phyloP scores from a whole-genome alignment of 2,113 vertebrate genomes.

The Trichechus manatus region DNA sequence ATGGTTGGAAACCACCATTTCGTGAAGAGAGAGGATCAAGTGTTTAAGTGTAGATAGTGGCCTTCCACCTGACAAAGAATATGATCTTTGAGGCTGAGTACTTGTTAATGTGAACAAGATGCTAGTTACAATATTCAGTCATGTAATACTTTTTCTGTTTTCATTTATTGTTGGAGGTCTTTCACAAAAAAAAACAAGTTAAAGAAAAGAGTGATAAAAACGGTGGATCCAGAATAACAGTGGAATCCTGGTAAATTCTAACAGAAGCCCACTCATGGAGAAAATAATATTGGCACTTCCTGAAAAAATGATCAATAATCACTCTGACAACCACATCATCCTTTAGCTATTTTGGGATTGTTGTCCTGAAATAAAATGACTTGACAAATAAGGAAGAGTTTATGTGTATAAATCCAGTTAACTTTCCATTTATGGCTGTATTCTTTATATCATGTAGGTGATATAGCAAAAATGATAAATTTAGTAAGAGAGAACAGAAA shows the following conservation, averaged over 20 bases:
- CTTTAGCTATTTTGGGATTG: neutral
- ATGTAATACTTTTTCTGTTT: rapidly evolving
- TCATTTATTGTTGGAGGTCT: rapidly evolving
- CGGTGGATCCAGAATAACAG: too few species aligned
- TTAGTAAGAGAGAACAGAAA: neutral
- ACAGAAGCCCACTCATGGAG: too few species aligned
- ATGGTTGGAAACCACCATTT: constrained; percentile 81
- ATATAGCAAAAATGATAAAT: neutral
- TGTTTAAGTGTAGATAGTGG: constrained; percentile 84
- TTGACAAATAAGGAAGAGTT: neutral
- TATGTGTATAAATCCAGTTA: neutral
- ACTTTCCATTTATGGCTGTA: neutral
- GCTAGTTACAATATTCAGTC: rapidly evolving
- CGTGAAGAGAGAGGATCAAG: constrained; percentile 74
- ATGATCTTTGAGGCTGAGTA: rapidly evolving
- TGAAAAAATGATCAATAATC: neutral
- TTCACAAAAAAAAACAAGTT: rapidly evolving
- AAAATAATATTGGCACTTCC: neutral
- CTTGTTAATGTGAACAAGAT: rapidly evolving
- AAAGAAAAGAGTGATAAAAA: rapidly evolving
- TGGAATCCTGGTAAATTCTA: too few species aligned
- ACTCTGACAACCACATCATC: neutral
- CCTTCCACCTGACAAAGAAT: neutral
- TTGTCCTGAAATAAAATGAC: constrained; percentile 72
- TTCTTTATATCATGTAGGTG: neutral